Evolutionary conservation across 1,140 invertebrate genomes (phyloP).

Genomic region (Plutomurus gul): DNA sequence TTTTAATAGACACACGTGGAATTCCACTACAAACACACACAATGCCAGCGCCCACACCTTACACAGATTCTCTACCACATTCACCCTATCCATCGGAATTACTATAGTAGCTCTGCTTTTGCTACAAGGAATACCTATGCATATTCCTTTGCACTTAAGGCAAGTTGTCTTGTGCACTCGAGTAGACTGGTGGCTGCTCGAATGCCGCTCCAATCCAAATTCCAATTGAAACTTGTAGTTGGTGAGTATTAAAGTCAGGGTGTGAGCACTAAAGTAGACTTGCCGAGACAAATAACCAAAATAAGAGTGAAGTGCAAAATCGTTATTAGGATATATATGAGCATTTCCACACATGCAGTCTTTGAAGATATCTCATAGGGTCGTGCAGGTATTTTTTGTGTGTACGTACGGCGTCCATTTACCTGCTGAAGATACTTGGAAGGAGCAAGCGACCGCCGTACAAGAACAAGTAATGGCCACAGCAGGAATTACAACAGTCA

Average conservation of each 20-base stretch:
- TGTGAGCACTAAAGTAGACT: background rate
- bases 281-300: no score
- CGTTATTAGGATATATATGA: no score
- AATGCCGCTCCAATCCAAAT: background rate
- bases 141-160: no score
- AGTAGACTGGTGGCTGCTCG: background rate
- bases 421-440: background rate
- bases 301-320: no score
- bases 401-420: no score
- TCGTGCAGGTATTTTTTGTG: no score
- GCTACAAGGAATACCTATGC: background rate
- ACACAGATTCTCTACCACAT: background rate
- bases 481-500: no score
- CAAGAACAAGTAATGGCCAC: background rate
- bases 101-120: background rate
- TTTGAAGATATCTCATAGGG: no score
- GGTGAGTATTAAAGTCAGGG: background rate
- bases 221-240: background rate
- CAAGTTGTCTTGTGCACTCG: no score
- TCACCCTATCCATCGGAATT: background rate
- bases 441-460: background rate
- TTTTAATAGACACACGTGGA: background rate
- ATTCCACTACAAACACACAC: background rate
- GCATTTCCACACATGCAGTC: no score
- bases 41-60: no score